Evolutionary conservation across 2,888 invertebrate genomes (phyloP).

Genomic region (Lepeophtheirus nordmannii): DNA sequence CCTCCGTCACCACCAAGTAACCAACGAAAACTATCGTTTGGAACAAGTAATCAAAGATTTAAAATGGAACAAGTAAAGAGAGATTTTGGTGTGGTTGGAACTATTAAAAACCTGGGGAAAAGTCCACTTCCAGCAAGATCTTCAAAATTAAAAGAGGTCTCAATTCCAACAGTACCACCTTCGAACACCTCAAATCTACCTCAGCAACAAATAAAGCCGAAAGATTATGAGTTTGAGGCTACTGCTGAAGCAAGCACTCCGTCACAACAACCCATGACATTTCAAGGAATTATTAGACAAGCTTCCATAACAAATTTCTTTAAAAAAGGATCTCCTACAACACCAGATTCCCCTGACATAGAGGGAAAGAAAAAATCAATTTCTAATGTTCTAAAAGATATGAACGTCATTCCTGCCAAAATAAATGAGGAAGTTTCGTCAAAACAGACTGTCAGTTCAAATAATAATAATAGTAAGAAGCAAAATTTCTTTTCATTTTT

Average conservation of each 20-base stretch:
- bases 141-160: constrained; percentile 12
- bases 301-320: constrained; percentile 16
- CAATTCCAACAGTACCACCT: constrained; percentile 8
- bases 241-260: background rate
- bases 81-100: constrained; percentile 8
- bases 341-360: background rate
- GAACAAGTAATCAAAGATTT: background rate
- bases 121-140: constrained; percentile 16
- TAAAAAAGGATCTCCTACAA: background rate
- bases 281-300: constrained; percentile 9
- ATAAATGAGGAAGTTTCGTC: background rate
- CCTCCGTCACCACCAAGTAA: background rate
- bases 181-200: background rate
- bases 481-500: constrained; percentile 4
- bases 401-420: background rate
- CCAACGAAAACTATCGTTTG: background rate
- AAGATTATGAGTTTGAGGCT: background rate
- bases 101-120: background rate
- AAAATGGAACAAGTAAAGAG: background rate
- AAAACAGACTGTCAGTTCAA: background rate
- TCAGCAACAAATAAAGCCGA: background rate
- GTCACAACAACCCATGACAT: background rate
- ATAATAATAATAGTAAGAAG: background rate
- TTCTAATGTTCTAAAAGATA: background rate
- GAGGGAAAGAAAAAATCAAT: constrained; percentile 5